Evolutionary conservation across 1,140 invertebrate genomes (phyloP).

Genomic region (Psilanteris sp.): DNA sequence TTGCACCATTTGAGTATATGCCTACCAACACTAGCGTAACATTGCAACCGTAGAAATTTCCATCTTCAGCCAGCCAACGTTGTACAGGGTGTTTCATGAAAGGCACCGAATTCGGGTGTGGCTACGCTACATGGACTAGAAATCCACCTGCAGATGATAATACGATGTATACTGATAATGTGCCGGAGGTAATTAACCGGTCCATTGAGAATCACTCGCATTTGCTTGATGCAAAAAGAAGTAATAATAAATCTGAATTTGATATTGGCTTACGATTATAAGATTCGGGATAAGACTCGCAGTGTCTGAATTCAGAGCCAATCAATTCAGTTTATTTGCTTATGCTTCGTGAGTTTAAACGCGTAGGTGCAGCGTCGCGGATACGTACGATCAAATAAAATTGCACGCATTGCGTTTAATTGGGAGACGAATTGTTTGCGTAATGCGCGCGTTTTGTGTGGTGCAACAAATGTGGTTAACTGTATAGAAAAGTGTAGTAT

Average conservation of each 20-base stretch:
- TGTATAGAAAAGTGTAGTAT: no score
- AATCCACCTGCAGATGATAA: conserved; percentile 57
- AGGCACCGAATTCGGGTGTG: conserved; percentile 57
- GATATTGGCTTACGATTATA: conserved; percentile 7
- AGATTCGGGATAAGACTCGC: background rate
- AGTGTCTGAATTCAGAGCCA: no score
- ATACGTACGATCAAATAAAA: no score
- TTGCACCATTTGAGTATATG: conserved; percentile 64
- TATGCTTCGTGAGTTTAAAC: no score
- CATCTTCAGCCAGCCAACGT: conserved; percentile 58
- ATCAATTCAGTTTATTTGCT: no score
- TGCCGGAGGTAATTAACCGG: conserved; percentile 51
- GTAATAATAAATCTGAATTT: conserved; percentile 4
- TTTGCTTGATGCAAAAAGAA: conserved; percentile 20
- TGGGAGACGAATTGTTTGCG: no score
- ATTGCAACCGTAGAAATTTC: conserved; percentile 66
- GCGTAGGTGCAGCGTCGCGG: no score
- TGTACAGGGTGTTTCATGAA: conserved; percentile 57
- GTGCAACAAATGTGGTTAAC: no score
- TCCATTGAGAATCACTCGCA: conserved; percentile 47
- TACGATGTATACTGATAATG: conserved; percentile 50
- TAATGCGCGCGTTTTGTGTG: no score
- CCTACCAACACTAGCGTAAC: conserved; percentile 63
- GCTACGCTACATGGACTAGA: conserved; percentile 49
- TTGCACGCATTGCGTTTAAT: no score